A percentile compares a stretch with the other conserved stretches of the same genome.
phyloP scores from a whole-genome alignment of 2,797 vertebrate species.

The Lateolabrax maculatus region DNA sequence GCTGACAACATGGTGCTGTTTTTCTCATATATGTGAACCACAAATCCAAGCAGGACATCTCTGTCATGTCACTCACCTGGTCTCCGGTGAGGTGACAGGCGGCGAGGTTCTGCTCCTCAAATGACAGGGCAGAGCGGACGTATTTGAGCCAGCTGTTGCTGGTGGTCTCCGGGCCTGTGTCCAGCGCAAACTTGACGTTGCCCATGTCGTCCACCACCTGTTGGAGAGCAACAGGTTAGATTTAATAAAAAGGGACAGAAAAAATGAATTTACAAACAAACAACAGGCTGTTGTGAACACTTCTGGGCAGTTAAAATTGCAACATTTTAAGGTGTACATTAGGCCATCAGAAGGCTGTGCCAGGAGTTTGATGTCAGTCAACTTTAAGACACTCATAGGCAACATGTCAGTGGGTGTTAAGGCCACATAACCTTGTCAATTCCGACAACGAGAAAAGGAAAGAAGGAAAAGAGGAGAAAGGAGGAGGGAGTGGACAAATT shows the following conservation, averaged over 20 bases:
- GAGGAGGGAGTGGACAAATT: conserved; percentile 68
- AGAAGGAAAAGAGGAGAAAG: conserved; percentile 43
- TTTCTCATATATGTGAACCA: not conserved
- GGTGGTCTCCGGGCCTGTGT: conserved; percentile 81
- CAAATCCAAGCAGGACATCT: conserved; percentile 24
- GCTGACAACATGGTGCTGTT: conserved; percentile 4
- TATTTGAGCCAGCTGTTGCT: conserved; percentile 95
- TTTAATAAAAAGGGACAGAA: conserved; percentile 13
- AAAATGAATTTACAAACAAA: not conserved
- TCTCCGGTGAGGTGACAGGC: conserved; percentile 91
- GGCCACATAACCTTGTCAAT: conserved; percentile 69
- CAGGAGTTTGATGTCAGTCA: conserved; percentile 61
- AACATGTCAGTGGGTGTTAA: conserved; percentile 65
- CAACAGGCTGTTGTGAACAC: not conserved
- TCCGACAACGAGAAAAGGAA: conserved; percentile 61
- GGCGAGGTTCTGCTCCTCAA: conserved; percentile 93
- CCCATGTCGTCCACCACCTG: conserved; percentile 93
- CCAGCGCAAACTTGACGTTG: conserved; percentile 90
- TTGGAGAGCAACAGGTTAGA: conserved; percentile 38
- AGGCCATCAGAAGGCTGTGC: not conserved
- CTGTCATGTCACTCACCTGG: conserved; percentile 88
- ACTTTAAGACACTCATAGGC: conserved; percentile 46
- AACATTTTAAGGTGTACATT: conserved; percentile 2
- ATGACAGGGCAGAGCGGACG: conserved; percentile 90
- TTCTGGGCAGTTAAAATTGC: not conserved